phyloP scores from a whole-genome alignment of 2,888 invertebrate species.

The Phasia obesa region DNA sequence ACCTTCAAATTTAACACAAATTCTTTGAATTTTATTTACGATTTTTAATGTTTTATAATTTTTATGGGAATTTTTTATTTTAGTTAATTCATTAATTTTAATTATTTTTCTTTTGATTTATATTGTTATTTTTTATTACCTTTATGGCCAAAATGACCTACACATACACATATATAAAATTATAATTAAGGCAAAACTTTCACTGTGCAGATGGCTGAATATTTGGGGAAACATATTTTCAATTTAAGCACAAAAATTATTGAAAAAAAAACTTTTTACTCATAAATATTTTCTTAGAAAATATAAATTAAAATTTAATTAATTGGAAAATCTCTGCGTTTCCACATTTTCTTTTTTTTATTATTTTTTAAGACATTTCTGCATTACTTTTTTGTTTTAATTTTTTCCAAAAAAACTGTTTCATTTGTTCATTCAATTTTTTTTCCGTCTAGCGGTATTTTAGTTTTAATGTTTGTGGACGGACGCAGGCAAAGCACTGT shows the following conservation, averaged over 20 bases:
- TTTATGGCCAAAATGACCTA: constrained; percentile 47
- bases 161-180: not conserved
- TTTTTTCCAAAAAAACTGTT: constrained; percentile 13
- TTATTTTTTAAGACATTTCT: too few relatives aligned
- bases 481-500: constrained; percentile 70
- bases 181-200: too few relatives aligned
- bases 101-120: constrained; percentile 9
- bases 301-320: too few relatives aligned
- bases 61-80: not conserved
- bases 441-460: constrained; percentile 47
- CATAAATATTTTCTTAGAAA: not conserved
- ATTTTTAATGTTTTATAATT: too few relatives aligned
- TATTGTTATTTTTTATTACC: constrained; percentile 13
- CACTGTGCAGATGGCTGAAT: constrained; percentile 22
- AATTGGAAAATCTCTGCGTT: not conserved
- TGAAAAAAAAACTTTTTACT: constrained; percentile 19
- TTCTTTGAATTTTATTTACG: too few relatives aligned
- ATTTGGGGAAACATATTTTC: constrained; percentile 37
- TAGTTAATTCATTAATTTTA: constrained; percentile 8
- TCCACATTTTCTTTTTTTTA: not conserved
- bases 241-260: constrained; percentile 7
- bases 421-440: not conserved
- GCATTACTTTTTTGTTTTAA: constrained; percentile 33
- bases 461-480: constrained; percentile 59
- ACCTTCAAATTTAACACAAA: too few relatives aligned